A percentile compares a stretch with the other conserved stretches of the same genome.
phyloP scores from a whole-genome alignment of 2,113 vertebrate genomes.

The Asarcornis scutulata region DNA sequence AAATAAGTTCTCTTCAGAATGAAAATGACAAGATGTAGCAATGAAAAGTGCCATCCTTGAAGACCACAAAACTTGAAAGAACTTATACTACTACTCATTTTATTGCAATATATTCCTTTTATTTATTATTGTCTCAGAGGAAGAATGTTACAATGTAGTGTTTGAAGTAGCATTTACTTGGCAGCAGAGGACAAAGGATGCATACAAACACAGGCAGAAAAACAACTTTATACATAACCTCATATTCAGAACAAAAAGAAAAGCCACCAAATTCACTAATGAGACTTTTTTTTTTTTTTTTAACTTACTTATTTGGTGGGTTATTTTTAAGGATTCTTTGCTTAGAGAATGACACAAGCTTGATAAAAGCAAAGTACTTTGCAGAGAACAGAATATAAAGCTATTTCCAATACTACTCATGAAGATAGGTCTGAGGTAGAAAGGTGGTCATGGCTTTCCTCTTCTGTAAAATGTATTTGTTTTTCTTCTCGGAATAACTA shows the following conservation, averaged over 20 bases:
- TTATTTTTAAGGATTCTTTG: slow-evolving; percentile 74
- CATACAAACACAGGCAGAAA: slow-evolving; percentile 81
- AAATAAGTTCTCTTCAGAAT: slow-evolving; percentile 87
- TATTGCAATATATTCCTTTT: slow-evolving; percentile 79
- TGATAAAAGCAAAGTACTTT: slow-evolving; percentile 74
- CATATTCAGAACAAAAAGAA: slow-evolving; percentile 71
- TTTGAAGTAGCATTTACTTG: slow-evolving; percentile 78
- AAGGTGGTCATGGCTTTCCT: slow-evolving; percentile 98
- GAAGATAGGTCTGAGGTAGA: slow-evolving; percentile 96
- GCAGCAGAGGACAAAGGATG: slow-evolving; percentile 77
- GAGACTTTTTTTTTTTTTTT: slow-evolving; percentile 68
- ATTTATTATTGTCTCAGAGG: slow-evolving; percentile 79
- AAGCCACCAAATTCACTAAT: slow-evolving; percentile 80
- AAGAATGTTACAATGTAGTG: slow-evolving; percentile 82
- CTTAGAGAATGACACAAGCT: slow-evolving; percentile 64
- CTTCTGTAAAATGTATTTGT: slow-evolving; percentile 83
- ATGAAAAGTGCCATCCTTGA: slow-evolving; percentile 81
- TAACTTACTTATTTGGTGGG: slow-evolving; percentile 57
- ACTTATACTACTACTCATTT: slow-evolving; percentile 79
- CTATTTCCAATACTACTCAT: slow-evolving; percentile 82
- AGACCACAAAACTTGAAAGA: slow-evolving; percentile 83
- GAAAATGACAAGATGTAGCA: slow-evolving; percentile 82
- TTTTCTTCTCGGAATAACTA: slow-evolving; percentile 80
- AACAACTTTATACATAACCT: slow-evolving; percentile 76
- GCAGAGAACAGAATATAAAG: slow-evolving; percentile 74